Base-by-base conservation (phyloP, 92 coral and sea anemone genomes). In the Parazoanthus swiftii region DNA sequence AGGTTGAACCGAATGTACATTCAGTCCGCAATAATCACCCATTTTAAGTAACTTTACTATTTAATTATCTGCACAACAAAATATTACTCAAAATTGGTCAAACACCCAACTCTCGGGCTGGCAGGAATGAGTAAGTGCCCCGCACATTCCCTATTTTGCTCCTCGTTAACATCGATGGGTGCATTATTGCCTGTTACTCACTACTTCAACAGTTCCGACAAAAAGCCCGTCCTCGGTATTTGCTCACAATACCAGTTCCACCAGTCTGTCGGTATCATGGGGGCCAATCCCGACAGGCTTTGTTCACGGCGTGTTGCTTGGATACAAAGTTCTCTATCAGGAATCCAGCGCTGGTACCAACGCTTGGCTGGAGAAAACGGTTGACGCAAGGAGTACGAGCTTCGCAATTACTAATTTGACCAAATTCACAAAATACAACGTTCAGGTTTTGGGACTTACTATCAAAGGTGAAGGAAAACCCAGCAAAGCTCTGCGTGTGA, bases 361-460 rank as follows among this genome's bases (percentile, higher is more conserved):
- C 83, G 85, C 83, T 23, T 85, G 85, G 76, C 38, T 86, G 56
- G 85, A 90, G 54, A 59, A 39, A 25, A 86, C 72, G 1, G 35
- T 68, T 10, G 92, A 29, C 23, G 56, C 81, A 3, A 74, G 66
- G 1, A 81, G 73, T n/a, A 25, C 73, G 6, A 81, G 48, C 36
- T 16, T 33, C 38, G 36, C 67, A 18, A 39, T 90, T 59, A 58
- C 73, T 26, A 85, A 86, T n/a, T 58, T 90, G 82, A 38, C 82
- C 66, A 90, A 80, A 88, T 90, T 79, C 13, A 90, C 89, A 3
- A 86, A 80, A 13, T 90, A 90, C 82, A 90, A 88, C 11, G 79
- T 90, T 15, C 92, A 90, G 67, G 88, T 90, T 71, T 80, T 81
- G 77, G 92, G 86, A 23, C 79, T 86, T 56, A 90, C 92, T 10